phyloP scores from a whole-genome alignment of 1,140 invertebrate genomes.

The Drosophila gunungcola region DNA sequence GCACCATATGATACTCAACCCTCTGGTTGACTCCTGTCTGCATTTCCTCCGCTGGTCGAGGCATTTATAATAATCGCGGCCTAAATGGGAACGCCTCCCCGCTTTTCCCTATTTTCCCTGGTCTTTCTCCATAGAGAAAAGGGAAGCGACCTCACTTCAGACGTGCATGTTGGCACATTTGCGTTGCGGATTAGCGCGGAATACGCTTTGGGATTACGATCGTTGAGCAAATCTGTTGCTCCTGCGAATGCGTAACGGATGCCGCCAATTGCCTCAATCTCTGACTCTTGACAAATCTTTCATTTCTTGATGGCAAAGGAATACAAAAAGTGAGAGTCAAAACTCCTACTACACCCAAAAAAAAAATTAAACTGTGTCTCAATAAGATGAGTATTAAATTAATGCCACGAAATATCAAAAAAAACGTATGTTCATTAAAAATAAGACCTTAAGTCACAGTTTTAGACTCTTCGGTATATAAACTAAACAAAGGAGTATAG shows the following conservation, averaged over 20 bases:
- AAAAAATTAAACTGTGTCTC: too few species aligned
- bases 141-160: slow-evolving; percentile 65
- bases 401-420: too few species aligned
- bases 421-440: too few species aligned
- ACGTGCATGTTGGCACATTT: slow-evolving; percentile 83
- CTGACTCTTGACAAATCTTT: slow-evolving; percentile 74
- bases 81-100: slow-evolving; percentile 33
- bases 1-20: slow-evolving; percentile 13
- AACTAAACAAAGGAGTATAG: too few species aligned
- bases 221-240: slow-evolving; percentile 85
- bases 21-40: slow-evolving; percentile 24
- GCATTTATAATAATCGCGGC: slow-evolving; percentile 37
- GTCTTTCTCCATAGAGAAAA: slow-evolving; percentile 3
- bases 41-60: slow-evolving; percentile 2
- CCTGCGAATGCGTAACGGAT: slow-evolving; percentile 65
- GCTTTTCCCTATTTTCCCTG: slow-evolving; percentile 18
- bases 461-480: too few species aligned
- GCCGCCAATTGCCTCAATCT: slow-evolving; percentile 35
- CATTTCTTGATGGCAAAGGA: slow-evolving; percentile 37
- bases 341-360: too few species aligned
- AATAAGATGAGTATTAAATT: too few species aligned
- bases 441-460: too few species aligned
- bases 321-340: too few species aligned
- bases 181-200: slow-evolving; percentile 82
- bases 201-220: slow-evolving; percentile 82